Percentiles rank a stretch among this genome's conserved stretches.
Evolutionary conservation across 2,888 invertebrate genomes (phyloP).

Genomic region (Cecidostiba fungosa): DNA sequence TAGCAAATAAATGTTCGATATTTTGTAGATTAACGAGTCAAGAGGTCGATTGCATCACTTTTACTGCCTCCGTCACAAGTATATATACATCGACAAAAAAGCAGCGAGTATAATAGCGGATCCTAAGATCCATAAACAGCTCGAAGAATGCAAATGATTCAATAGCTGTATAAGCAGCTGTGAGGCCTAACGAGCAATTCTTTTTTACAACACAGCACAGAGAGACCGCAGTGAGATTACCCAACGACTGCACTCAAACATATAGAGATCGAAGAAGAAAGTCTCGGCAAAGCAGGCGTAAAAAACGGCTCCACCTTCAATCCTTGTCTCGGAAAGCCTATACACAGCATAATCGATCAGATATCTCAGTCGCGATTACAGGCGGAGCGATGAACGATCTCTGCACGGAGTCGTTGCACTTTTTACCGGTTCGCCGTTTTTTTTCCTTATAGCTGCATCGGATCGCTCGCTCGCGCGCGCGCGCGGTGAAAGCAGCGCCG

Average conservation of each 20-base stretch:
- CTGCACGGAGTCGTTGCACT: background rate
- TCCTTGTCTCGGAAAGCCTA: background rate
- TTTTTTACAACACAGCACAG: background rate
- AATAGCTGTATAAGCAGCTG: background rate
- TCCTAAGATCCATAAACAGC: background rate
- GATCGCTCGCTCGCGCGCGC: conserved; percentile 34
- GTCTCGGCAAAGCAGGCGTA: background rate
- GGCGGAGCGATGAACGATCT: background rate
- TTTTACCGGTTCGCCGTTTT: conserved; percentile 40
- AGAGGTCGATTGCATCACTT: background rate
- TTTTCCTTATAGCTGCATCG: conserved; percentile 69
- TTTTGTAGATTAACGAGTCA: background rate
- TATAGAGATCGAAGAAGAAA: background rate
- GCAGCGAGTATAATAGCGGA: background rate
- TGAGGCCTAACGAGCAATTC: background rate
- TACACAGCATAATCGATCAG: background rate
- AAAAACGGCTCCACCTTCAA: background rate
- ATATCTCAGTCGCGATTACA: background rate
- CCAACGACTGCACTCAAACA: background rate
- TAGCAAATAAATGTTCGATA: background rate
- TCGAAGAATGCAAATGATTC: background rate
- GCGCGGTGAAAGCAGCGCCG: conserved; percentile 73
- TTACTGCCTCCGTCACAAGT: background rate
- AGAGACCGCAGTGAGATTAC: background rate
- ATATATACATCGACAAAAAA: background rate